Base-by-base conservation (phyloP, 2,888 invertebrate species). In the Elegia similella region DNA sequence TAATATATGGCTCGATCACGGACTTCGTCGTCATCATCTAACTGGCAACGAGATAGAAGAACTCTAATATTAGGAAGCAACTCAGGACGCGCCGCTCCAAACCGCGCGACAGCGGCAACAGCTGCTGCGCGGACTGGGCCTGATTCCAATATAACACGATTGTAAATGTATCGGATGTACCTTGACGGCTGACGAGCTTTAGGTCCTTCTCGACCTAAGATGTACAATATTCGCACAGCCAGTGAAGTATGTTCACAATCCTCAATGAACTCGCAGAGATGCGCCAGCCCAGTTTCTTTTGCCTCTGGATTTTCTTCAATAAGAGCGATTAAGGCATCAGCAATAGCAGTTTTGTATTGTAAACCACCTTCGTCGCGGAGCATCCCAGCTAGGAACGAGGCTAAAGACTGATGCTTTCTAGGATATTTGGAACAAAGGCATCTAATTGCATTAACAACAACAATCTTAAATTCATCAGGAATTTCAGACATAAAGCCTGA, bases 241-340 rank as follows among this genome's bases (percentile, higher is more conserved):
- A 99, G 93, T 57, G 97, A 97, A 0, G 97, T 96, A 80, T 99
- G 99, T 75, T 99, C 99, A 78, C 99, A 99, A 84, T 99, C 99
- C 79, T 99, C 99, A 68, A 99, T 99, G 75, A 99, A 99, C 85
- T 99, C 99, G 76, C 99, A 99, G 2, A 99, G 92, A 88, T 99
- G 99, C 0, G 98, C 98, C n/a, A 99, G 85, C 0, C 97, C 99
- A 0, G 97, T 96, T 86, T 99, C 99, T 80, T 99, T 99, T 0
- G 99, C 98, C 61, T 99, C 99, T 0, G 96, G 96, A 82, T 99
- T 99, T 77, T 99, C 99, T 84, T 99, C 99, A 61, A 99, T 98
- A 54, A 99, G 96, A 0, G 97, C 96, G 52, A 99, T 99, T 56
- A 99, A 98, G 0, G 99, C 99, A 78, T 99, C 98, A 0, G 99